Base-by-base conservation (phyloP, 2,113 vertebrate genomes). In the Gorsachius goisagi region DNA sequence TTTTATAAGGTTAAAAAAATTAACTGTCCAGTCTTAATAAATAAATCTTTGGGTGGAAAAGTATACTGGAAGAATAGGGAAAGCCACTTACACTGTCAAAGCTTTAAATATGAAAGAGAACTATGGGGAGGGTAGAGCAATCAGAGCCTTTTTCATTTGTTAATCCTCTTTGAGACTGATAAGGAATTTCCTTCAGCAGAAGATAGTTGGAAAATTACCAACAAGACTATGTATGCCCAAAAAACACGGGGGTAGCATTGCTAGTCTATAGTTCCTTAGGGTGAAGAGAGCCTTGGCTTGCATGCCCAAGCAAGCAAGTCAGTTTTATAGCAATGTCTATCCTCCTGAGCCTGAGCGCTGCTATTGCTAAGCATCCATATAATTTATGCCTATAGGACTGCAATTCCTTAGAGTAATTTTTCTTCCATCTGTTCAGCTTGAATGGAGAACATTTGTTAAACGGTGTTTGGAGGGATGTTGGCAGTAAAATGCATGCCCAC, bases 401-500 rank as follows among this genome's bases (percentile, higher is more conserved):
- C 88, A 74, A 7, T 55, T 73, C 67, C 55, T 89, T 19, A 45
- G 62, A 94, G 85, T 88, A 85, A 71, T 92, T 96, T 94, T 95
- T 80, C 55, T 96, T 90, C 89, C 82, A 91, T 94, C 91, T 96
- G 91, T 97, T 95, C 87, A 60, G 78, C 77, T 93, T 94, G 95
- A 95, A 82, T 62, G 60, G 59, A 95, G 78, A 85, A 58, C 47
- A 79, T 82, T 97, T 94, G 88, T 89, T 95, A 85, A 94, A 95
- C 2, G 1, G 2, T 91, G 55, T 96, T 96, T 90, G 85, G 41
- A 68, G 68, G 47, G 80, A 85, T 73, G 86, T 20, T 81, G 60
- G 27, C 62, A 95, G 87, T 72, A 76, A 95, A 93, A 95, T 50
- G 52, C 62, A 50, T 92, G 74, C 73, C 84, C 86, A 79, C 58